phyloP scores from a whole-genome alignment of 2,113 vertebrate species.

The Phyllostomus hastatus region DNA sequence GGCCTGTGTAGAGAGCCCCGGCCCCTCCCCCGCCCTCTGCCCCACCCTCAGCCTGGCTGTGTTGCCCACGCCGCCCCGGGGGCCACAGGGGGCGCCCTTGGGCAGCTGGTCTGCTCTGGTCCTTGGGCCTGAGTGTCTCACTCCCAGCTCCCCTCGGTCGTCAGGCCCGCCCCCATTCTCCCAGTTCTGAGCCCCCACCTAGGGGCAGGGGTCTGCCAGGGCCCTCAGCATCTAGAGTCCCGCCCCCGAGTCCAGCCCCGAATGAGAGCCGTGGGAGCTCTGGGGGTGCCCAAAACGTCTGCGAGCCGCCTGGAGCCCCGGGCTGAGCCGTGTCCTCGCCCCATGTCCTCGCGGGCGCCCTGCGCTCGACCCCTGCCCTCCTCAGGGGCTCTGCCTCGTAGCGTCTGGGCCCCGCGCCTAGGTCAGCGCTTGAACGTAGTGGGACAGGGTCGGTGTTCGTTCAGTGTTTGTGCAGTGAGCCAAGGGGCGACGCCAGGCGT shows the following conservation, averaged over 20 bases:
- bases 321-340: background rate
- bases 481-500: background rate
- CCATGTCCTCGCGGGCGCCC: accelerated
- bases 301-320: background rate
- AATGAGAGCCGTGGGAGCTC: background rate
- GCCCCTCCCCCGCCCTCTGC: background rate
- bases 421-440: background rate
- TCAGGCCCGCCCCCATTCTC: background rate
- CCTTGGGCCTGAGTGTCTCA: background rate
- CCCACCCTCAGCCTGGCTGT: background rate
- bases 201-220: background rate
- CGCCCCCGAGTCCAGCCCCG: background rate
- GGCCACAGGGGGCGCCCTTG: accelerated
- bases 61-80: background rate
- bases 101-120: background rate
- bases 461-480: background rate
- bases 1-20: no score
- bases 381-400: background rate
- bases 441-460: accelerated
- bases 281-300: background rate
- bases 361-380: no score
- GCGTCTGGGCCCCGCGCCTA: background rate
- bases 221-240: background rate
- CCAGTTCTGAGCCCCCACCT: background rate
- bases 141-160: background rate